phyloP scores from a whole-genome alignment of 2,113 vertebrate genomes.

The Brienomyrus longianalis region DNA sequence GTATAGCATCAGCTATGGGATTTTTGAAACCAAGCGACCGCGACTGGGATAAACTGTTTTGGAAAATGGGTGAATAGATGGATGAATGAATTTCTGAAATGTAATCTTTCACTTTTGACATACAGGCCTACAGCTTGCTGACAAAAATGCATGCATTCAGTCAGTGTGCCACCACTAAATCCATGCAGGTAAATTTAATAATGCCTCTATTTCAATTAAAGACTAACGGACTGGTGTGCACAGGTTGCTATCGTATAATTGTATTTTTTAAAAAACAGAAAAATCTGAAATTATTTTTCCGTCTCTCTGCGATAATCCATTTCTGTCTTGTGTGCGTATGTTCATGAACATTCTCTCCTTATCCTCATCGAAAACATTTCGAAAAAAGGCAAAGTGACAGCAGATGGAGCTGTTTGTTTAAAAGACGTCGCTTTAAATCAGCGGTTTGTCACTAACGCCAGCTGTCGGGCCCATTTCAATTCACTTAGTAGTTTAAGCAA shows the following conservation, averaged over 20 bases:
- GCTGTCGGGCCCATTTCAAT: background rate
- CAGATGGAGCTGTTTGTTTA: constrained; percentile 14
- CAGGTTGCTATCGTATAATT: background rate
- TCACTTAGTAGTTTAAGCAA: background rate
- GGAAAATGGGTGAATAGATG: background rate
- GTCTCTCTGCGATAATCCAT: background rate
- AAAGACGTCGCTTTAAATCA: background rate
- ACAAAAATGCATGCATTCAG: background rate
- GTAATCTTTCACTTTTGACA: background rate
- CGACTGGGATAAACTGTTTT: background rate
- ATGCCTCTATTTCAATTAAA: background rate
- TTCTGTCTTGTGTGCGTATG: background rate
- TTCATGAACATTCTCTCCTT: background rate
- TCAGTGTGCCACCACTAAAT: background rate
- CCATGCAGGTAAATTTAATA: background rate
- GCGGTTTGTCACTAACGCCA: background rate
- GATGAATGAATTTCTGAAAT: background rate
- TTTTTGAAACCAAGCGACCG: background rate
- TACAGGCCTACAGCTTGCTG: background rate
- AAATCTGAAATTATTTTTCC: background rate
- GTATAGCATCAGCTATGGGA: background rate
- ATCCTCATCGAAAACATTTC: background rate
- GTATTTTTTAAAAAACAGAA: background rate
- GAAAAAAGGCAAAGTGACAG: background rate
- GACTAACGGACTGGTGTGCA: background rate